phyloP scores from a whole-genome alignment of 53 echinoderm and acorn worm species.

The Mesocentrotus franciscanus region DNA sequence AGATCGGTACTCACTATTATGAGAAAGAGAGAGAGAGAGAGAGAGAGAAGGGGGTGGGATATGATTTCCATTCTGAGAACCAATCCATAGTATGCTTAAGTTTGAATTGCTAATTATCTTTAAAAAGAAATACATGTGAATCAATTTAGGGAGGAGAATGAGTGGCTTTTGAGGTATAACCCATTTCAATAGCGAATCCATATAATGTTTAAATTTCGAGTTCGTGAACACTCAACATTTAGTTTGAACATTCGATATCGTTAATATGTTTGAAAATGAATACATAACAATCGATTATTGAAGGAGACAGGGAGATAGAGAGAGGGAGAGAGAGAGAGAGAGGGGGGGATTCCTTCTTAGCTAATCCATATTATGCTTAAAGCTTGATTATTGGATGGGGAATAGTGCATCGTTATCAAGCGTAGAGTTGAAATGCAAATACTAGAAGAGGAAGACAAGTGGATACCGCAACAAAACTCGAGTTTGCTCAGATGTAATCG shows the following conservation, averaged over 20 bases:
- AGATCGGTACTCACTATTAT: too few species aligned
- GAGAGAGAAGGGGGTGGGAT: too few species aligned
- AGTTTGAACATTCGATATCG: too few species aligned
- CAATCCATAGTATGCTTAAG: too few species aligned
- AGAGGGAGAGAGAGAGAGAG: background rate
- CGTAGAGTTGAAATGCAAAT: slow-evolving; percentile 7
- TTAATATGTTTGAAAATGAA: background rate
- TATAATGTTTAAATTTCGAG: too few species aligned
- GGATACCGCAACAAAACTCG: background rate
- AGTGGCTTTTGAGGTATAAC: too few species aligned
- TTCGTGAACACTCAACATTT: background rate
- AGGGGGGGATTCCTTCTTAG: background rate
- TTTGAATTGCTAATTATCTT: too few species aligned
- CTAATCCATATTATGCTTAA: background rate
- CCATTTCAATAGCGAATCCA: too few species aligned
- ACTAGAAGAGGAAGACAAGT: background rate
- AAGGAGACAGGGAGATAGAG: background rate
- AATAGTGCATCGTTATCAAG: slow-evolving; percentile 14
- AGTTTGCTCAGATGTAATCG: slow-evolving; percentile 13
- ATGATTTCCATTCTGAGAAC: too few species aligned
- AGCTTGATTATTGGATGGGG: background rate
- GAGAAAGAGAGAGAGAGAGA: too few species aligned
- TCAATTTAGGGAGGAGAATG: too few species aligned
- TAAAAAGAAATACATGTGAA: too few species aligned
- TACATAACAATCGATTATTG: background rate